Conservation (phyloP, 1,140 invertebrate species). For the Drusus annulatus region DNA sequence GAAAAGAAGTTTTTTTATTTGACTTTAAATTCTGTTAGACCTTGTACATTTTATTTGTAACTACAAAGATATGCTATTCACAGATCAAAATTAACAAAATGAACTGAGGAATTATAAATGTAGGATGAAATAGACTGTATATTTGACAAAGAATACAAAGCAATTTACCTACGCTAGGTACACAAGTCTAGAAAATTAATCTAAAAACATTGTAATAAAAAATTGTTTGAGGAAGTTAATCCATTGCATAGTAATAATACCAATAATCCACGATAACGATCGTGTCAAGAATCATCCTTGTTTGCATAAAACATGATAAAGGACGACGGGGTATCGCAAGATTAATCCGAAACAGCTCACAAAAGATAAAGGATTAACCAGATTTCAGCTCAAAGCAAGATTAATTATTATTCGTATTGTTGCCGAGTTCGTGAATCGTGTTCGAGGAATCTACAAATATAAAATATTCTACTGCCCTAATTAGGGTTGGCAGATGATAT, state of each 20-base stretch:
- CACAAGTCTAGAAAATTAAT: neutral
- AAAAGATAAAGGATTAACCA: neutral
- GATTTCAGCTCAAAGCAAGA: neutral
- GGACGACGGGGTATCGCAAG: neutral
- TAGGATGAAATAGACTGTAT: no score
- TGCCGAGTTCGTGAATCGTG: conserved; percentile 1
- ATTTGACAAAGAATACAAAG: no score
- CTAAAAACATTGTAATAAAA: neutral
- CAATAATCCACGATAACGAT: neutral
- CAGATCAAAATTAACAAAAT: no score
- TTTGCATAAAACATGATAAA: neutral
- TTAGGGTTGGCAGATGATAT: no score
- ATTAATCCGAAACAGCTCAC: neutral
- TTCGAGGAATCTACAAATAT: neutral
- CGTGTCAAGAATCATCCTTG: neutral
- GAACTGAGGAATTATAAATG: no score
- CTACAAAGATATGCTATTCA: no score
- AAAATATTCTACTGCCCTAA: neutral
- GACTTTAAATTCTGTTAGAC: no score
- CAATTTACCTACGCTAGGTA: neutral
- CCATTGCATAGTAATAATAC: neutral
- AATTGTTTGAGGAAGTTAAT: no score
- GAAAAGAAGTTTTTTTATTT: no score
- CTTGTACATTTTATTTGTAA: no score
- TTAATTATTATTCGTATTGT: conserved; percentile 12